Percentiles rank a stretch among this genome's conserved stretches.
These are phyloP conservation scores for Todus mexicanus DNA, from an alignment of 2,797 vertebrate species.

Conservation along the genomic window DNA sequence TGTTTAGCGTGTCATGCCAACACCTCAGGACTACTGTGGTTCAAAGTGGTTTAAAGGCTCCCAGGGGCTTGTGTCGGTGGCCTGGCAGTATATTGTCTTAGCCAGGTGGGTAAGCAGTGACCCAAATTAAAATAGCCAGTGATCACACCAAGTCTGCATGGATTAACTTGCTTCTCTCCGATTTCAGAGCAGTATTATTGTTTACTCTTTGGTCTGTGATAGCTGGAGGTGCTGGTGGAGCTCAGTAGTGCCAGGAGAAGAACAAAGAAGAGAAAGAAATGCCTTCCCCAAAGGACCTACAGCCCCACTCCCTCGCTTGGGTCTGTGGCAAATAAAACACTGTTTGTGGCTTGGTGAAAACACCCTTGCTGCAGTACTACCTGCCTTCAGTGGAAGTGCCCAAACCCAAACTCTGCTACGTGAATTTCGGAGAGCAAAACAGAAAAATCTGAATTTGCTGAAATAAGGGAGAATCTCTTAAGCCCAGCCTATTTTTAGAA, in stretches of 20 bases:
- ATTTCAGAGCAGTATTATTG: neutral
- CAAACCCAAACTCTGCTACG: neutral
- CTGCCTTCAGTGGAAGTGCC: neutral
- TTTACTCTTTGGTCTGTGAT: neutral
- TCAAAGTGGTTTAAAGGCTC: neutral
- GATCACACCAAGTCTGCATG: neutral
- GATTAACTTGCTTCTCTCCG: neutral
- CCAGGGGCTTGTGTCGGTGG: neutral
- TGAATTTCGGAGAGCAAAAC: neutral
- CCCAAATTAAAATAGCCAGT: neutral
- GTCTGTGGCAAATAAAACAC: neutral
- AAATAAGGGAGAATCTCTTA: neutral
- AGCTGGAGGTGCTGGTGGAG: neutral
- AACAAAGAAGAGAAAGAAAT: neutral
- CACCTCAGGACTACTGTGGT: neutral
- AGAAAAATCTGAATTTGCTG: neutral
- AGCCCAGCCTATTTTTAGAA: constrained; percentile 25
- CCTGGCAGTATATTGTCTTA: neutral
- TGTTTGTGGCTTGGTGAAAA: neutral
- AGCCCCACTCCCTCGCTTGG: neutral
- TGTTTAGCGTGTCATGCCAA: neutral
- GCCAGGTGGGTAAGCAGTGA: neutral
- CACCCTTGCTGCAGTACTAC: neutral
- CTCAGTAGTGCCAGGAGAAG: neutral
- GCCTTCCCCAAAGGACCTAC: neutral